A percentile compares a stretch with the other conserved stretches of the same genome.
Evolutionary conservation across 1,140 invertebrate species (phyloP).

Genomic region (Cotesia typhae): DNA sequence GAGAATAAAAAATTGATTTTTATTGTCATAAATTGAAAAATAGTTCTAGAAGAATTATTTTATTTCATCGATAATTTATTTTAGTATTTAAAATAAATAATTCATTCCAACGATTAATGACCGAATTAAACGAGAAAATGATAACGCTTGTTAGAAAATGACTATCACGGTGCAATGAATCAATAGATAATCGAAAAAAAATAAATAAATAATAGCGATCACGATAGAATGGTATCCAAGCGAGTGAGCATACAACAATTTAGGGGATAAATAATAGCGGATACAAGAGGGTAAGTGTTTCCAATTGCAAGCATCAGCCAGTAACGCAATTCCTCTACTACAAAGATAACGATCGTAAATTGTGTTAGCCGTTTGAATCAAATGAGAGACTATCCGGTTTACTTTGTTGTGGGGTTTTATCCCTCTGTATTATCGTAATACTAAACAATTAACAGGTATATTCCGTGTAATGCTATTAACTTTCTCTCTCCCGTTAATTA

Average conservation of each 20-base stretch:
- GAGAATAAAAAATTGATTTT: no score
- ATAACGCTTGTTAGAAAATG: no score
- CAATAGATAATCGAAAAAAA: no score
- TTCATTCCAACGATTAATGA: no score
- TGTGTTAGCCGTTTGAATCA: slow-evolving; percentile 19
- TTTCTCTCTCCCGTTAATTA: neutral
- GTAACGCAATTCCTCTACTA: slow-evolving; percentile 20
- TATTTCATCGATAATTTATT: no score
- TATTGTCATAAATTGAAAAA: no score
- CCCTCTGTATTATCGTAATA: neutral
- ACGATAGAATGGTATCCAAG: neutral
- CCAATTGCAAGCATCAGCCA: slow-evolving; percentile 9
- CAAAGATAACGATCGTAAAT: slow-evolving; percentile 26
- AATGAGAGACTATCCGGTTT: slow-evolving; percentile 21
- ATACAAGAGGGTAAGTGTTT: slow-evolving; percentile 8
- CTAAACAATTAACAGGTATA: neutral
- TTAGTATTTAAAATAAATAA: no score
- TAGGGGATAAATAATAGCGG: neutral
- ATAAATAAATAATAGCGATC: neutral
- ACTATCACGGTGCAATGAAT: neutral
- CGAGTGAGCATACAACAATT: no score
- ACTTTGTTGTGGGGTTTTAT: slow-evolving; percentile 12
- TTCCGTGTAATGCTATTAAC: neutral
- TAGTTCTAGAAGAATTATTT: no score
- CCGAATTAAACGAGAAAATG: no score